Percentiles rank a stretch among this genome's conserved stretches.
These are phyloP conservation scores for Napeogenes inachia DNA, from an alignment of 2,888 invertebrate species.

Conservation along the genomic window DNA sequence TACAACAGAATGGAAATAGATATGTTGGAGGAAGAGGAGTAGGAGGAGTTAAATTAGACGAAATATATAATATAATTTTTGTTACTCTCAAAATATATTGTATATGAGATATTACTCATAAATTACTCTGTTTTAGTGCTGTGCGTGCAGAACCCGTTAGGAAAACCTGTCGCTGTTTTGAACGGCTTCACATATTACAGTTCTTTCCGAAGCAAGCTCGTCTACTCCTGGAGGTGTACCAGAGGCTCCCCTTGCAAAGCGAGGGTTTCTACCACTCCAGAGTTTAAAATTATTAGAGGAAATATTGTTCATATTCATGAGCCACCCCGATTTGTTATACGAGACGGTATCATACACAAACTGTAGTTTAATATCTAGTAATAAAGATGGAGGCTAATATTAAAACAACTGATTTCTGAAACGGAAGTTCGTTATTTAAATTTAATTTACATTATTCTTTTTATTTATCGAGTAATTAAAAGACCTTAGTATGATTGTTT, in stretches of 20 bases:
- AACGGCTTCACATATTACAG: constrained; percentile 31
- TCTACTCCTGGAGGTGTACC: constrained; percentile 30
- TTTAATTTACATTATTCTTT: too few relatives aligned
- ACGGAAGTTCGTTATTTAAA: too few relatives aligned
- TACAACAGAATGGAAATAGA: too few relatives aligned
- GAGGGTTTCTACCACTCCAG: constrained; percentile 20
- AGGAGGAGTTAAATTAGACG: too few relatives aligned
- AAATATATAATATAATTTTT: too few relatives aligned
- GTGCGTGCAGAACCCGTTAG: constrained; percentile 26
- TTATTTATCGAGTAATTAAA: too few relatives aligned
- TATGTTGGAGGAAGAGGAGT: too few relatives aligned
- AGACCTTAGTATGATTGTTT: too few relatives aligned
- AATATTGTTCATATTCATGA: constrained; percentile 54
- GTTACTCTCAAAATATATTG: too few relatives aligned
- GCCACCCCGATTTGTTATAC: constrained; percentile 33
- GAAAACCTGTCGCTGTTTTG: constrained; percentile 28
- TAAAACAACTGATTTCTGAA: too few relatives aligned
- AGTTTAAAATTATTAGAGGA: constrained; percentile 10
- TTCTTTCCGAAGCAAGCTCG: constrained; percentile 15
- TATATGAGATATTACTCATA: too few relatives aligned
- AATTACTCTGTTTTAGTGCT: constrained; percentile 25
- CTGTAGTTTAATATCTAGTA: constrained; percentile 28
- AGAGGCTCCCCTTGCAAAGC: constrained; percentile 28
- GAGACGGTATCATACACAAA: constrained; percentile 35
- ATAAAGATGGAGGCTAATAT: too few relatives aligned